Evolutionary conservation across 2,113 vertebrate genomes (phyloP).

Genomic region (Struthio camelus): DNA sequence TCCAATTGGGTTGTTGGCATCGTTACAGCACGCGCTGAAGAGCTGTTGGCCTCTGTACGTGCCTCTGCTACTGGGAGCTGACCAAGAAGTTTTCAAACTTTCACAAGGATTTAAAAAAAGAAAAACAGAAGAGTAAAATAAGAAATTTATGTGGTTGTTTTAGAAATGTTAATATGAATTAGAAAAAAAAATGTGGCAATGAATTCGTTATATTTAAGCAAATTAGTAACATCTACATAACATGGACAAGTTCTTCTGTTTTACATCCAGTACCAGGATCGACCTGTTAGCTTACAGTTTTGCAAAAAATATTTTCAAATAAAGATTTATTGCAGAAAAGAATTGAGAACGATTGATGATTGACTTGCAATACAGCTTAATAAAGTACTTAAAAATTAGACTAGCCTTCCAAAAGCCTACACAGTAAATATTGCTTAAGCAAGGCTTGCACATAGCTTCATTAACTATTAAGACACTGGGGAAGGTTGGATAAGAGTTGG

Average conservation of each 20-base stretch:
- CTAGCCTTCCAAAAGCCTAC: background rate
- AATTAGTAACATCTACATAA: background rate
- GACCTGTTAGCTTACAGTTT: background rate
- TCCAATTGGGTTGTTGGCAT: background rate
- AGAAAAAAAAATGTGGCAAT: background rate
- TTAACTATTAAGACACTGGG: background rate
- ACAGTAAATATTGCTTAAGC: background rate
- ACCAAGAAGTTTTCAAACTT: background rate
- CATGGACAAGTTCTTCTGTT: background rate
- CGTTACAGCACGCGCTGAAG: background rate
- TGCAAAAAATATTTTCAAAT: background rate
- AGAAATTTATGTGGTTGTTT: background rate
- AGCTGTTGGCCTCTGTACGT: rapidly evolving
- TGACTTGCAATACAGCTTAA: background rate
- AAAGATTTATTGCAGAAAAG: background rate
- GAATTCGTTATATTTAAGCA: background rate
- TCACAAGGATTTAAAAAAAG: background rate
- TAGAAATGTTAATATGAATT: background rate
- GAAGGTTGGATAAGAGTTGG: background rate
- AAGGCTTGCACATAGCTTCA: background rate
- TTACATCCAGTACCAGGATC: background rate
- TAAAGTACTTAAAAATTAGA: background rate
- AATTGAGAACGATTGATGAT: background rate
- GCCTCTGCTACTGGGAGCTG: background rate
- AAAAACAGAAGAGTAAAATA: background rate